A percentile compares a stretch with the other conserved stretches of the same genome.
Conservation (phyloP, 64 coral and sea anemone species). For the Montipora cactus region DNA sequence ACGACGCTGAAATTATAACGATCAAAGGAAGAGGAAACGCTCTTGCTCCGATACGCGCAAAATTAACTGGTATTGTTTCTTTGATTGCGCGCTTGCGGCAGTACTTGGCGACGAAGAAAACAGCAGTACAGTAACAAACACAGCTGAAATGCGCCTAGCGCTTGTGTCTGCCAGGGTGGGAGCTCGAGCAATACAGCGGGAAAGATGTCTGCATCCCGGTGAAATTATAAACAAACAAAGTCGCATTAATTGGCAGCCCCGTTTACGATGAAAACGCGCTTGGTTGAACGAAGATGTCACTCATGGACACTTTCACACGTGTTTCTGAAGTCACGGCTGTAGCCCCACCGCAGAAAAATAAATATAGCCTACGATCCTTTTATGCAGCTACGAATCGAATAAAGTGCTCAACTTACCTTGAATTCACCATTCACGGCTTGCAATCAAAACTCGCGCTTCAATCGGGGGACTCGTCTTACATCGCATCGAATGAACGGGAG, state of each 20-base stretch:
- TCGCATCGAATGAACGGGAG: conserved; percentile 47
- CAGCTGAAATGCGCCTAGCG: conserved; percentile 10
- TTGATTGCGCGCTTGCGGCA: neutral
- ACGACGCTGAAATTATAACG: neutral
- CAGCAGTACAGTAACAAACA: neutral
- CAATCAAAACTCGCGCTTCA: conserved; percentile 99
- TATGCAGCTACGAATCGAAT: conserved; percentile 92
- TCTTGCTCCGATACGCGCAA: neutral
- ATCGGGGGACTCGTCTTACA: conserved; percentile 93
- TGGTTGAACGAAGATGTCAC: conserved; percentile 63
- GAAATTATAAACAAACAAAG: conserved; percentile 48
- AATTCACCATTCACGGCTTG: conserved; percentile 99
- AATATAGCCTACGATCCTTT: conserved; percentile 89
- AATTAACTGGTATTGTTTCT: neutral
- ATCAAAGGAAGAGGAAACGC: neutral
- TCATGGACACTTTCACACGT: conserved; percentile 75
- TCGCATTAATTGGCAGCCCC: conserved; percentile 25
- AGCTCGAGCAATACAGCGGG: conserved; percentile 21
- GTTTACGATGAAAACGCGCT: conserved; percentile 16
- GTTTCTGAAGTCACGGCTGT: conserved; percentile 72
- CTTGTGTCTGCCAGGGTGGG: neutral
- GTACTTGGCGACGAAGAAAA: conserved; percentile 12
- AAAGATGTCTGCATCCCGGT: conserved; percentile 31
- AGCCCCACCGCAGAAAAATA: conserved; percentile 84
- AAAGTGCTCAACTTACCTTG: conserved; percentile 99